Conservation (phyloP, 2,888 invertebrate species). For the Frankliniella fusca region DNA sequence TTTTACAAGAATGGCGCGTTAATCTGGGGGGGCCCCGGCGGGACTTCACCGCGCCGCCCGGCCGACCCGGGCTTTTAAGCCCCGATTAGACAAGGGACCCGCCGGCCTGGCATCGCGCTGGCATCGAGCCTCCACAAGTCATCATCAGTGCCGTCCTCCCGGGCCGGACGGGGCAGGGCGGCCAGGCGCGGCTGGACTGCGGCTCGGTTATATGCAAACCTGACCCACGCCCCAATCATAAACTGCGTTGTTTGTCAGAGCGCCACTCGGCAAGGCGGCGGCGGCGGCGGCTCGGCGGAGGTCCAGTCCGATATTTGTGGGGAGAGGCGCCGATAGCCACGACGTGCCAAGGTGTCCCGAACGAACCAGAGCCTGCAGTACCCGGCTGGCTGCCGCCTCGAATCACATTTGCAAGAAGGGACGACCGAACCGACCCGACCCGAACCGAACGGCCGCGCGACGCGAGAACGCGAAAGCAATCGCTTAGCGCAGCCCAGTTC, state of each 20-base stretch:
- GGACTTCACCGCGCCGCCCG: background rate
- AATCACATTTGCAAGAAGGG: background rate
- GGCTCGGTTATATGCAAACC: background rate
- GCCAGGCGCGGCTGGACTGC: background rate
- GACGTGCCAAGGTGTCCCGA: background rate
- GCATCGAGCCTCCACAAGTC: too few relatives aligned
- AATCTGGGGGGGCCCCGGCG: background rate
- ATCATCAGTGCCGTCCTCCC: too few relatives aligned
- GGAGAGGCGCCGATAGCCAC: background rate
- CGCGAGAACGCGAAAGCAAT: background rate
- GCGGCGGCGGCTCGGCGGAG: too few relatives aligned
- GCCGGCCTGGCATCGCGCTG: background rate
- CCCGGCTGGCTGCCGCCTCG: background rate
- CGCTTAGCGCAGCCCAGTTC: background rate
- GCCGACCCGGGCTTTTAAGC: background rate
- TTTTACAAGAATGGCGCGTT: background rate
- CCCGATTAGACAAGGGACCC: background rate
- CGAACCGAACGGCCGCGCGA: background rate
- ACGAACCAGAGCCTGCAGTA: background rate
- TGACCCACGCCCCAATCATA: background rate
- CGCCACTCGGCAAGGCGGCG: background rate
- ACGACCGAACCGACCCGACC: background rate
- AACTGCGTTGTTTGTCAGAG: constrained; percentile 20
- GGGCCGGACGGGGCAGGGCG: too few relatives aligned
- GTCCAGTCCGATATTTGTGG: background rate